These are phyloP conservation scores for Strigamia transsilvanica DNA, from an alignment of 2,888 invertebrate species.

Conservation along the genomic window DNA sequence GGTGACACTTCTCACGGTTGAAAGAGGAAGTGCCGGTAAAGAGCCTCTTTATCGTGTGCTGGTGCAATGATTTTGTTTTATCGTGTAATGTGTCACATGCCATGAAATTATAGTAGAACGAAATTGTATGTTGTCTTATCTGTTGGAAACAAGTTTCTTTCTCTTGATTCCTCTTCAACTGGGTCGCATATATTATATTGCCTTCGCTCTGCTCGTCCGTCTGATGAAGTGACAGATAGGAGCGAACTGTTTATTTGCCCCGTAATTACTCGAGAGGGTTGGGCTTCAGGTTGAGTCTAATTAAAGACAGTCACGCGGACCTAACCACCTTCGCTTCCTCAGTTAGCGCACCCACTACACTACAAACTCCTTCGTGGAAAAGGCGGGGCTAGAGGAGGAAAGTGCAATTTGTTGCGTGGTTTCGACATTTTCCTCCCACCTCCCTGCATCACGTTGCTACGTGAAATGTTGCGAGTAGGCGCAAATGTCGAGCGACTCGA, in stretches of 20 bases:
- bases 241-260: slow-evolving; percentile 23
- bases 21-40: slow-evolving; percentile 22
- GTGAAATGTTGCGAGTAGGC: slow-evolving; percentile 11
- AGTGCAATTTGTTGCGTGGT: slow-evolving; percentile 15
- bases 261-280: slow-evolving; percentile 34
- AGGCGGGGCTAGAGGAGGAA: neutral
- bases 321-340: slow-evolving; percentile 4
- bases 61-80: slow-evolving; percentile 29
- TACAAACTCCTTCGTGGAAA: neutral
- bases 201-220: slow-evolving; percentile 13
- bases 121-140: slow-evolving; percentile 33
- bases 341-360: neutral
- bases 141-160: slow-evolving; percentile 23
- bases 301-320: neutral
- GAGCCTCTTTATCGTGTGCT: slow-evolving; percentile 4
- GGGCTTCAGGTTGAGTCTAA: slow-evolving; percentile 20
- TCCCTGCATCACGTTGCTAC: neutral
- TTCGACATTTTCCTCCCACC: neutral
- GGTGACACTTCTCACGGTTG: neutral
- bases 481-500: slow-evolving; percentile 12
- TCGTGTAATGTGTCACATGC: slow-evolving; percentile 32
- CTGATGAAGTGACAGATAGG: slow-evolving; percentile 31
- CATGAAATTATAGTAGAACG: slow-evolving; percentile 38
- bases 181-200: slow-evolving; percentile 23
- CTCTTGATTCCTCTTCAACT: slow-evolving; percentile 16